phyloP scores from a whole-genome alignment of 2,888 invertebrate genomes.

The Pseudococcus viburni region DNA sequence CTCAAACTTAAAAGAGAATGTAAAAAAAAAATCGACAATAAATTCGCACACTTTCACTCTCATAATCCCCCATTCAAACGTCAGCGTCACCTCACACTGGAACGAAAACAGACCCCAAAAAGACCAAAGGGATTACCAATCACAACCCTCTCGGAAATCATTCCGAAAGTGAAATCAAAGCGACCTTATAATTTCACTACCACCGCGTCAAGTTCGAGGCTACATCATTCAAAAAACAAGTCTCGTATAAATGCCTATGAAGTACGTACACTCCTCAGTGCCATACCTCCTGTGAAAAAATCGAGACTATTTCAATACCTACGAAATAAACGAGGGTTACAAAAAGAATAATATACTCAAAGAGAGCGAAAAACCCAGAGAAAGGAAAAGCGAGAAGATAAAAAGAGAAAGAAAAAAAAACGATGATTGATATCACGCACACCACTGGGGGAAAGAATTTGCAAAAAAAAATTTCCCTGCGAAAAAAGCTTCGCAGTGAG shows the following conservation, averaged over 20 bases:
- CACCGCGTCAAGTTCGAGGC: neutral
- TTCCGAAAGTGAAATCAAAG: conserved; percentile 34
- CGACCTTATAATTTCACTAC: conserved; percentile 20
- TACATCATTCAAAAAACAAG: neutral
- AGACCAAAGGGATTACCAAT: conserved; percentile 44
- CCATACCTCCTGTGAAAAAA: neutral
- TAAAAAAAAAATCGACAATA: neutral
- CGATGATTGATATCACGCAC: conserved; percentile 43
- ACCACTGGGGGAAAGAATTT: conserved; percentile 42
- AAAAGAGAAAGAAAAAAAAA: neutral
- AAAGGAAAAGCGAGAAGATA: neutral
- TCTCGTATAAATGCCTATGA: neutral
- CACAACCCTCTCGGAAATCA: conserved; percentile 38
- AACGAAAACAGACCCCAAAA: neutral
- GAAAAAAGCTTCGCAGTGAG: conserved; percentile 3
- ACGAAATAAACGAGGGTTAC: conserved; percentile 18
- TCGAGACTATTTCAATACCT: conserved; percentile 19
- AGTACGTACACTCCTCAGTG: neutral
- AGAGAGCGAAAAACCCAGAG: neutral
- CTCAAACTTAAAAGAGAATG: too few relatives aligned
- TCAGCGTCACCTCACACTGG: neutral
- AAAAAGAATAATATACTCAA: conserved; percentile 19
- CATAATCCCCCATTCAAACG: neutral
- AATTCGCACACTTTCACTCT: neutral
- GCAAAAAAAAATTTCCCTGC: neutral